Conservation (phyloP, 2,113 vertebrate genomes). For the Regulus satrapa region DNA sequence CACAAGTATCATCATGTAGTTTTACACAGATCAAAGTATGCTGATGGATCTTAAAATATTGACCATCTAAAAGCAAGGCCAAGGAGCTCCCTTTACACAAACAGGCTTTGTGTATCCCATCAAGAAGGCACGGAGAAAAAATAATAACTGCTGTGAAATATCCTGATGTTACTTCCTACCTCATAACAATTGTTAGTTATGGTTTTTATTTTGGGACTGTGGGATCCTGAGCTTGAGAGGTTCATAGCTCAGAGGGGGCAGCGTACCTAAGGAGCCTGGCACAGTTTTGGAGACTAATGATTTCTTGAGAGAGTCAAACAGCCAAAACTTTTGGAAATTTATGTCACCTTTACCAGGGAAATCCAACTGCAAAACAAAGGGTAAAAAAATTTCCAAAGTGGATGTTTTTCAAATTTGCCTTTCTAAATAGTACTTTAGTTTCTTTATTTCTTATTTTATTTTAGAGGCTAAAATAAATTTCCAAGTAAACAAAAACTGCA, state of each 20-base stretch:
- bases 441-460: not conserved
- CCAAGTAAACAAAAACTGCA: not conserved
- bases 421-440: not conserved
- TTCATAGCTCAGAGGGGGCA: not conserved
- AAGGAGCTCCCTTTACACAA: not conserved
- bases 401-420: not conserved
- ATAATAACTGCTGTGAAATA: not conserved
- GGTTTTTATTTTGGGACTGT: not conserved
- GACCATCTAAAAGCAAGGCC: not conserved
- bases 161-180: fast-evolving
- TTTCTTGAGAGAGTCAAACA: not conserved
- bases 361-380: not conserved
- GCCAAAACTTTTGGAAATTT: not conserved
- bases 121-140: not conserved
- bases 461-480: not conserved
- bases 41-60: not conserved
- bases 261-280: not conserved
- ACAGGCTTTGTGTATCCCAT: not conserved
- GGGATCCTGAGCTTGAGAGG: not conserved
- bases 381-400: not conserved
- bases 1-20: fast-evolving
- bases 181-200: not conserved
- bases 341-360: not conserved
- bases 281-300: not conserved
- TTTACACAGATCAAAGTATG: not conserved